Conservation (phyloP, 2,113 vertebrate genomes). For the Pluvialis apricaria region DNA sequence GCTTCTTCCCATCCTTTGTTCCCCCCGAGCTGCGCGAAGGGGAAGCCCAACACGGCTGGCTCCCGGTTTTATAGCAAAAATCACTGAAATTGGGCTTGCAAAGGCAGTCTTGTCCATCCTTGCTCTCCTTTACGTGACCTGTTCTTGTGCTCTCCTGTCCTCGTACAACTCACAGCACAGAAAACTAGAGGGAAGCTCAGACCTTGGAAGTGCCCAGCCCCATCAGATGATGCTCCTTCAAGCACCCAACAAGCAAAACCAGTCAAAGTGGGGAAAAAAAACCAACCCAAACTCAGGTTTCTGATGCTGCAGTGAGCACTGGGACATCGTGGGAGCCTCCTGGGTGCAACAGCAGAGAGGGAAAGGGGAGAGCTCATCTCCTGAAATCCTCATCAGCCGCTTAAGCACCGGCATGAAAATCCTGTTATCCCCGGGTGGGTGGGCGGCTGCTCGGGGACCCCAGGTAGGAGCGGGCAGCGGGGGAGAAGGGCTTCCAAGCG, state of each 20-base stretch:
- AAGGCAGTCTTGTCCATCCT: neutral
- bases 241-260: neutral
- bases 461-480: neutral
- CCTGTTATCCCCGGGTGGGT: neutral
- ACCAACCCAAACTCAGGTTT: neutral
- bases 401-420: neutral
- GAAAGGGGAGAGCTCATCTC: neutral
- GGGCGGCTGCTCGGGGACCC: neutral
- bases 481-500: neutral
- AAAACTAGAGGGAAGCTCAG: accelerated
- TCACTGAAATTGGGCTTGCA: neutral
- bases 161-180: neutral
- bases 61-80: neutral
- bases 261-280: accelerated
- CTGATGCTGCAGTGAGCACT: neutral
- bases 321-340: neutral
- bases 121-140: neutral
- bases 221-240: neutral
- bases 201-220: neutral
- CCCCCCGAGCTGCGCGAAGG: neutral
- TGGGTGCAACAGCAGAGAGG: neutral
- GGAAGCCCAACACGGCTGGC: neutral
- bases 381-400: neutral
- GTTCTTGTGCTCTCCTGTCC: neutral
- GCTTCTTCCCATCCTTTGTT: neutral